These are phyloP conservation scores for Chironomus striatipennis DNA, from an alignment of 1,140 invertebrate genomes.

Conservation along the genomic window DNA sequence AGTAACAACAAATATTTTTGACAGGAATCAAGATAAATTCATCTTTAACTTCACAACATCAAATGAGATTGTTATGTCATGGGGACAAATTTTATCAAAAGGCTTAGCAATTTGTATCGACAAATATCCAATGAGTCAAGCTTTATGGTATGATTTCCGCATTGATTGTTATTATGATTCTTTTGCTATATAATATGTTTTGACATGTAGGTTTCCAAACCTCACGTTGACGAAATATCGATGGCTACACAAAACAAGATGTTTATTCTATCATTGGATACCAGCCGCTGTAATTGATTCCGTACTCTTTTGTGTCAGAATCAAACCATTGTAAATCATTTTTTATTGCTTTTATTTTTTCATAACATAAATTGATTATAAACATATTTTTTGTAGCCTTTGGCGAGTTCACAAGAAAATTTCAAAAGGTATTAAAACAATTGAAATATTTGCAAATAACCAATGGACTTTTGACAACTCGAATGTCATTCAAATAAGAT, in stretches of 20 bases:
- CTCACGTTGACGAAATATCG: slow-evolving; percentile 77
- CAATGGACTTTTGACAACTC: slow-evolving; percentile 70
- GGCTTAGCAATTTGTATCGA: slow-evolving; percentile 66
- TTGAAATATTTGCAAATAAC: slow-evolving; percentile 77
- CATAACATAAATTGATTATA: not conserved
- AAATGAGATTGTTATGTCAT: slow-evolving; percentile 71
- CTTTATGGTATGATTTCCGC: slow-evolving; percentile 51
- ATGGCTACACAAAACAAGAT: slow-evolving; percentile 65
- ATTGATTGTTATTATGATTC: not conserved
- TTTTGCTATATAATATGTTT: not conserved
- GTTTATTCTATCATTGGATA: slow-evolving; percentile 73
- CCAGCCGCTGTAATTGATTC: slow-evolving; percentile 74
- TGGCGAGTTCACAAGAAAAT: slow-evolving; percentile 68
- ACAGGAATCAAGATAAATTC: slow-evolving; percentile 40
- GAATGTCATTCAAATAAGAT: slow-evolving; percentile 44
- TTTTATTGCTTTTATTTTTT: not conserved
- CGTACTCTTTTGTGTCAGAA: slow-evolving; percentile 62
- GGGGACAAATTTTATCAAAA: slow-evolving; percentile 73
- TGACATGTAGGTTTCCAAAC: slow-evolving; percentile 60
- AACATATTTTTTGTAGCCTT: slow-evolving; percentile 47
- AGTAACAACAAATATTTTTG: slow-evolving; percentile 26
- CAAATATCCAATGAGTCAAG: slow-evolving; percentile 63
- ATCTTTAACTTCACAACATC: slow-evolving; percentile 63
- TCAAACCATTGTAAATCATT: slow-evolving; percentile 67
- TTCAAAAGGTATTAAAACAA: slow-evolving; percentile 71